A percentile compares a stretch with the other conserved stretches of the same genome.
phyloP scores from a whole-genome alignment of 64 coral and sea anemone genomes.

The Anthopleura sola region DNA sequence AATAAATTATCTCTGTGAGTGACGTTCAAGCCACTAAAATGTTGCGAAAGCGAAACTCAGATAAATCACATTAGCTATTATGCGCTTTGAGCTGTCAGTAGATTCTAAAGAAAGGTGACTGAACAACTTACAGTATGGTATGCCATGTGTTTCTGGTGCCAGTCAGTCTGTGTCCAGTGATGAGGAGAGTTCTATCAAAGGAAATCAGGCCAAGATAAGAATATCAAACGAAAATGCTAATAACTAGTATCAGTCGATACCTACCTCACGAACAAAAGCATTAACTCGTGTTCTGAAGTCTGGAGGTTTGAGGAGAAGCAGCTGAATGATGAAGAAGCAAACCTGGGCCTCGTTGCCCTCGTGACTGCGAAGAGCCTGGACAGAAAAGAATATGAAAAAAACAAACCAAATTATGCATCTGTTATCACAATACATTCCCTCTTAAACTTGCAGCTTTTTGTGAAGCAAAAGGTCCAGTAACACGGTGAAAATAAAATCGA shows the following conservation, averaged over 20 bases:
- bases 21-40: too few species aligned
- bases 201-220: too few species aligned
- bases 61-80: too few species aligned
- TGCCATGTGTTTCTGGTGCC: constrained; percentile 93
- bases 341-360: constrained; percentile 95
- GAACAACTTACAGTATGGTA: constrained; percentile 76
- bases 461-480: too few species aligned
- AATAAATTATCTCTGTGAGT: too few species aligned
- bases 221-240: too few species aligned
- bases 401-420: neutral
- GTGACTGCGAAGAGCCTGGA: constrained; percentile 77
- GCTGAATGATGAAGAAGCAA: constrained; percentile 91
- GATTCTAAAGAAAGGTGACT: too few species aligned
- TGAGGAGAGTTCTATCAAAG: constrained; percentile 70
- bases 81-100: too few species aligned
- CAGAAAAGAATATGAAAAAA: constrained; percentile 15
- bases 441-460: too few species aligned
- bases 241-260: neutral
- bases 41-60: too few species aligned
- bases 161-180: constrained; percentile 81
- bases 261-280: constrained; percentile 84
- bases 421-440: neutral
- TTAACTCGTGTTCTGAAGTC: constrained; percentile 81
- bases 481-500: too few species aligned
- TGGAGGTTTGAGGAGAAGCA: constrained; percentile 72